These are phyloP conservation scores for Bujurquina vittata DNA, from an alignment of 2,113 vertebrate genomes.

Conservation along the genomic window DNA sequence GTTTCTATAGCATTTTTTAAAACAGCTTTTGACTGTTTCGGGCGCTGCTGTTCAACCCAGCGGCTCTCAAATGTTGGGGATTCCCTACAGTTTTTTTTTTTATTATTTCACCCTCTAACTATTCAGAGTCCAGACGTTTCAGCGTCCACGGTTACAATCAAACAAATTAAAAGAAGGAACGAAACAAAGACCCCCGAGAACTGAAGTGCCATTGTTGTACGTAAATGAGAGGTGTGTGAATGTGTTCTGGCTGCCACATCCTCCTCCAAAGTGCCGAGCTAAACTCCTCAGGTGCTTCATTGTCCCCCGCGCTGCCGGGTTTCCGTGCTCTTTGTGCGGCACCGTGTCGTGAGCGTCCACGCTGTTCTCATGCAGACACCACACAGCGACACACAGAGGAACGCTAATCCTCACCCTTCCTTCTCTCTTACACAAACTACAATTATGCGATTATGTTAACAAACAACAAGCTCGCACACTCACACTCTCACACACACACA, in stretches of 20 bases:
- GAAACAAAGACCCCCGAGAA: constrained; percentile 6
- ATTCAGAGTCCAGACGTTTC: neutral
- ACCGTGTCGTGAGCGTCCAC: constrained; percentile 52
- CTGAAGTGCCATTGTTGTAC: neutral
- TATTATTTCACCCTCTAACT: too few relatives aligned
- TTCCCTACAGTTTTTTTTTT: too few relatives aligned
- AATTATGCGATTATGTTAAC: constrained; percentile 72
- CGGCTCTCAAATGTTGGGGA: neutral
- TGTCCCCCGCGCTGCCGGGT: constrained; percentile 35
- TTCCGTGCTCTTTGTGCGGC: constrained; percentile 64
- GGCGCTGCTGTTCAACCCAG: neutral
- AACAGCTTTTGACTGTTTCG: neutral
- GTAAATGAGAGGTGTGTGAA: constrained; percentile 38
- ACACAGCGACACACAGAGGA: constrained; percentile 50
- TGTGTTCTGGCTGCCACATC: constrained; percentile 28
- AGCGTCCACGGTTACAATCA: neutral
- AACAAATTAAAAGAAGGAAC: neutral
- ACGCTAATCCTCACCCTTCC: constrained; percentile 73
- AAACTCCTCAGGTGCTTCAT: constrained; percentile 51
- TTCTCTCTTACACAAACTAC: constrained; percentile 59
- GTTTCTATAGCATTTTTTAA: too few relatives aligned
- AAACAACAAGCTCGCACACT: constrained; percentile 52
- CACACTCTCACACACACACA: neutral
- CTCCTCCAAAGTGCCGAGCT: neutral
- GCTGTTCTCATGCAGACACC: constrained; percentile 57